Evolutionary conservation across 2,888 invertebrate species (phyloP), one percentile per base, ranked within the genome.

Genomic region (Orchestes rusci): DNA sequence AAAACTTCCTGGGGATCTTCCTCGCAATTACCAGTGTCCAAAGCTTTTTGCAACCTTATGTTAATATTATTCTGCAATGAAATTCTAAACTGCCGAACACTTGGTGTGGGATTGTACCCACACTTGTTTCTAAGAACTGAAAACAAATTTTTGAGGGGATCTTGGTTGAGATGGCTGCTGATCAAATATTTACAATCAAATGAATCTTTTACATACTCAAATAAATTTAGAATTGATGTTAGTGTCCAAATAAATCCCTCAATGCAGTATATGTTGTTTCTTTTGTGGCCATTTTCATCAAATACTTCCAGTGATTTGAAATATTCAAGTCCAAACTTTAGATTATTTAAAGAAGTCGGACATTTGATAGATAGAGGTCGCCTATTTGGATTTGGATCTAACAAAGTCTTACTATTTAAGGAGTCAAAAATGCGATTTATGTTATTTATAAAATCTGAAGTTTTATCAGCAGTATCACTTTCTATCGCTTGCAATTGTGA

Each of bases 121-220:
- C 48, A 13, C 31, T 23, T 4, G 28, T 48, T 41, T 7, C 48
- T 15, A 27, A 23, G 39, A 20, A 48, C 35, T 2, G 52, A 47
- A 39, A 52, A 52, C 18, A 39, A 29, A 37, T 51, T 52, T 44
- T 51, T 42, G 15, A 51, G 32, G 1, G 28, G 19, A 43, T 51
- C 49, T 43, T 51, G 49, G 23, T 51, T 51, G n/a, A 50, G 17
- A 5, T 47, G 33, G n/a, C n/a, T n/a, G n/a, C n/a, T n/a, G n/a
- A n/a, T n/a, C n/a, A n/a, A n/a, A n/a, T n/a, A n/a, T n/a, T n/a
- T n/a, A n/a, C n/a, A n/a, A n/a, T n/a, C n/a, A n/a, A n/a, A n/a
- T n/a, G n/a, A n/a, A n/a, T n/a, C n/a, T n/a, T n/a, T n/a, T n/a
- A n/a, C 31, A n/a, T n/a, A n/a, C n/a, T n/a, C n/a, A n/a, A n/a